Percentiles rank a stretch among this genome's conserved stretches.
These are phyloP conservation scores for Gastrophryne carolinensis DNA, from an alignment of 2,797 vertebrate genomes.

Conservation along the genomic window DNA sequence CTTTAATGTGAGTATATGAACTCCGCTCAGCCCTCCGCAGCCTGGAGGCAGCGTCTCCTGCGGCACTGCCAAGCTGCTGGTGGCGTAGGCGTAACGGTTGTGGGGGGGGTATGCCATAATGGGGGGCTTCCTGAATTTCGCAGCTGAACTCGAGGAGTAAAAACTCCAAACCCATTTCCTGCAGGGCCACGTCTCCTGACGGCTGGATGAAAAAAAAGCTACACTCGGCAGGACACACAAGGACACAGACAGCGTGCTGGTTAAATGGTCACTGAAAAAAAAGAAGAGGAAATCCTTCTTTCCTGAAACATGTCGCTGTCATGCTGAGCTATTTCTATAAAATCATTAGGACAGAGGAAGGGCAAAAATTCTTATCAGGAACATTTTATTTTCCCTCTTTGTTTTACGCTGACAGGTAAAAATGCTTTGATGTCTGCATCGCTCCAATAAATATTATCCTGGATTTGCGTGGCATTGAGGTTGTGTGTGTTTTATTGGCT, in stretches of 20 bases:
- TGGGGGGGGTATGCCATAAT: slow-evolving; percentile 4
- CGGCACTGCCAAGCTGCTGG: not conserved
- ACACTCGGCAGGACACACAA: not conserved
- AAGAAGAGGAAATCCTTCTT: not conserved
- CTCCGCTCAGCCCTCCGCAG: not conserved
- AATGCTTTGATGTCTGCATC: too few species aligned
- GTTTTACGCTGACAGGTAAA: too few species aligned
- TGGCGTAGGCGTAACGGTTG: slow-evolving; percentile 8
- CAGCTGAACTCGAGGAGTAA: not conserved
- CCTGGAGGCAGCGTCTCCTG: not conserved
- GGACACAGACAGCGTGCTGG: not conserved
- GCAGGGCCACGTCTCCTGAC: not conserved
- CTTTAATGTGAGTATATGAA: too few species aligned
- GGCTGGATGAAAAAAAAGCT: not conserved
- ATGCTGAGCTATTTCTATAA: not conserved
- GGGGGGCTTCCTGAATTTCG: slow-evolving; percentile 3
- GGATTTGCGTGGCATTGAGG: too few species aligned
- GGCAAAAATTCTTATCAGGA: too few species aligned
- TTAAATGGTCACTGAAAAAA: not conserved
- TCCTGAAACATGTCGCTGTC: not conserved
- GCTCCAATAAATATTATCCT: too few species aligned
- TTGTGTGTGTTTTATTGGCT: too few species aligned
- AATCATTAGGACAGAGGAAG: too few species aligned
- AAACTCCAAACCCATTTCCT: not conserved
- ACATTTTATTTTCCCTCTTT: too few species aligned